Evolutionary conservation across 2,113 vertebrate genomes (phyloP).

Genomic region (Psittacus erithacus): DNA sequence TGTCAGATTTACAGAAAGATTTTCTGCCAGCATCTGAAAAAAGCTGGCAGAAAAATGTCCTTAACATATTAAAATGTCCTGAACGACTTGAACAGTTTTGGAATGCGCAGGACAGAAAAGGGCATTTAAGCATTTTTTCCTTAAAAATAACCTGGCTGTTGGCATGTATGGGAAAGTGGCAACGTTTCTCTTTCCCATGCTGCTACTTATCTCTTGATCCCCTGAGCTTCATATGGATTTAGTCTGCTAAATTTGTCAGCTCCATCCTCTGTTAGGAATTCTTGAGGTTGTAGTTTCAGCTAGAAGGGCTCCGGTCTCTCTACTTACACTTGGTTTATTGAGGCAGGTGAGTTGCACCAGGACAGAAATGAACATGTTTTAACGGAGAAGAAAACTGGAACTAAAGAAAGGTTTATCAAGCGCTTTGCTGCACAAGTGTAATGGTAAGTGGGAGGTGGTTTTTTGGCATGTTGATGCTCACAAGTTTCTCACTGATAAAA

Average conservation of each 20-base stretch:
- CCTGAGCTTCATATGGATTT: conserved; percentile 12
- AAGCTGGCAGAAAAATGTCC: neutral
- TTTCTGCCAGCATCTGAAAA: neutral
- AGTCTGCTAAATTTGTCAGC: neutral
- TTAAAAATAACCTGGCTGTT: conserved; percentile 46
- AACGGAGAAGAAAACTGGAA: neutral
- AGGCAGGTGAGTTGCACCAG: neutral
- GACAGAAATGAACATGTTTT: neutral
- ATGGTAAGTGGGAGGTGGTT: neutral
- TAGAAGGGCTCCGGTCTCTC: neutral
- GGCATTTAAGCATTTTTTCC: neutral
- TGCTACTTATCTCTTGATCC: neutral
- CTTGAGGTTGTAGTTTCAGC: neutral
- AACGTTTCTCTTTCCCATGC: conserved; percentile 40
- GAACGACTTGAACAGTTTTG: neutral
- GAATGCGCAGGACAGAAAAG: neutral
- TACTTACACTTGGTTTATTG: neutral
- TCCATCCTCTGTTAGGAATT: conserved; percentile 1
- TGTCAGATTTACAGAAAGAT: neutral
- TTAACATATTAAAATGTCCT: neutral
- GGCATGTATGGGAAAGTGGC: conserved; percentile 45
- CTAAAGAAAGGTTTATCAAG: neutral
- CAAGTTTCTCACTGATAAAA: neutral
- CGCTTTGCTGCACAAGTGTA: neutral
- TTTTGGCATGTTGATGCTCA: neutral